Evolutionary conservation across 2,113 vertebrate species (phyloP), one percentile per base, ranked within the genome.

Genomic region (Gnathonemus longibarbis): DNA sequence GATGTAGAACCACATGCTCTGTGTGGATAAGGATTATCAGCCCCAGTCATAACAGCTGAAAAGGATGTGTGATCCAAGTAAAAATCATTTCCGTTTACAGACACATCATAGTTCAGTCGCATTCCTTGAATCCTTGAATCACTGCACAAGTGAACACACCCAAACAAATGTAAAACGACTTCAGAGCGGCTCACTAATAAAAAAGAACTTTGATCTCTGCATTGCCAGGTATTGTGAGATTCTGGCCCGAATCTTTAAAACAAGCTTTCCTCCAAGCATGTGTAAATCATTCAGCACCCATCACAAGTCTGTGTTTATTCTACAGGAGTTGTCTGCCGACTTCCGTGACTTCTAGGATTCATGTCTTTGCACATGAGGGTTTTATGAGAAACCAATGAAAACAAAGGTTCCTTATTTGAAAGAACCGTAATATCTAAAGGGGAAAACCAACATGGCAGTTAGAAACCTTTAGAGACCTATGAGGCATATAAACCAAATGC

Each of bases 1-100:
- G 90, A 93, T 93, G 84, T 74, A 89, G 90, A 42, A 52, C 24
- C 88, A 46, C 91, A 88, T 91, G 88, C 77, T 50, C 91, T 56
- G 91, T 90, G 46, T 2, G 24, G 87, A 48, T 42, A 74, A 88
- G 89, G 31, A 90, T 91, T 88, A 91, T 84, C 70, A 90, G 49
- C 21, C 42, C 87, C 24, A 85, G 90, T 89, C 91, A 89, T 84
- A 91, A 92, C 24, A 49, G 87, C 84, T 35, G 49, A 53, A 90
- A 49, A 19, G 56, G 49, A 50, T 46, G 86, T 70, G 77, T 88
- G n/a, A 80, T 15, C 50, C 9, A 46, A 56, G 45, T 46, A 15
- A 88, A 87, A 88, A 88, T 80, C n/a, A 7, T 56, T 21, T 35
- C 35, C 6, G 13, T 45, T 45, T 50, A 74, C 49, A 90, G 70